Conservation (phyloP, 2,113 vertebrate species). For the Typhlomys cinereus region DNA sequence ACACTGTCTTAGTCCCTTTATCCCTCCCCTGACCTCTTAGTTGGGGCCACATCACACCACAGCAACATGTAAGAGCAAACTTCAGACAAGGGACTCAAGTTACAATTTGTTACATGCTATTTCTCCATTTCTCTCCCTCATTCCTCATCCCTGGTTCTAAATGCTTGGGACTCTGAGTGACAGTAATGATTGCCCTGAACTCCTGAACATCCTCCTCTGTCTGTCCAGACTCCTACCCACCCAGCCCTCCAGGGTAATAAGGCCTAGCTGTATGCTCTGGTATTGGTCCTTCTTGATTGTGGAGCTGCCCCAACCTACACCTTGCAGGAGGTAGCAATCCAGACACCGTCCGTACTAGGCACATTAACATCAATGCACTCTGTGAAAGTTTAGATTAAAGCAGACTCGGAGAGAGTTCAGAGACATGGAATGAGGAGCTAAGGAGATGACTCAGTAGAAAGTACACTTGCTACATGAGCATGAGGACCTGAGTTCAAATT, state of each 20-base stretch:
- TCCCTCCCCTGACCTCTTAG: background rate
- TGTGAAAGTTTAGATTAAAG: background rate
- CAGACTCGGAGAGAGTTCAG: background rate
- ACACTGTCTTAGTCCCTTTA: background rate
- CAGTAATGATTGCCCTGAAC: background rate
- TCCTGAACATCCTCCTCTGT: background rate
- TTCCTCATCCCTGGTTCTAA: background rate
- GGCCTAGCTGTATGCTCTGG: too few species aligned
- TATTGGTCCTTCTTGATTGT: background rate
- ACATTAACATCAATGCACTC: rapidly evolving
- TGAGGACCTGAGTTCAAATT: too few species aligned
- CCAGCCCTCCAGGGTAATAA: background rate
- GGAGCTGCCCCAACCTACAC: background rate
- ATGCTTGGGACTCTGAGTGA: background rate
- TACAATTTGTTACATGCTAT: background rate
- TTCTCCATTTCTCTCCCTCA: background rate
- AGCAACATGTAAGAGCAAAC: background rate
- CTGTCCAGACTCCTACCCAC: background rate
- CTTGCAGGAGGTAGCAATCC: background rate
- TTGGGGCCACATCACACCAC: background rate
- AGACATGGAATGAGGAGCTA: background rate
- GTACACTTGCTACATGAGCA: too few species aligned
- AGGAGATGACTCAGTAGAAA: too few species aligned
- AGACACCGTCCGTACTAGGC: background rate
- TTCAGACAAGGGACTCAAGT: background rate